These are phyloP conservation scores for Rana temporaria DNA, from an alignment of 2,113 vertebrate genomes.

Conservation along the genomic window DNA sequence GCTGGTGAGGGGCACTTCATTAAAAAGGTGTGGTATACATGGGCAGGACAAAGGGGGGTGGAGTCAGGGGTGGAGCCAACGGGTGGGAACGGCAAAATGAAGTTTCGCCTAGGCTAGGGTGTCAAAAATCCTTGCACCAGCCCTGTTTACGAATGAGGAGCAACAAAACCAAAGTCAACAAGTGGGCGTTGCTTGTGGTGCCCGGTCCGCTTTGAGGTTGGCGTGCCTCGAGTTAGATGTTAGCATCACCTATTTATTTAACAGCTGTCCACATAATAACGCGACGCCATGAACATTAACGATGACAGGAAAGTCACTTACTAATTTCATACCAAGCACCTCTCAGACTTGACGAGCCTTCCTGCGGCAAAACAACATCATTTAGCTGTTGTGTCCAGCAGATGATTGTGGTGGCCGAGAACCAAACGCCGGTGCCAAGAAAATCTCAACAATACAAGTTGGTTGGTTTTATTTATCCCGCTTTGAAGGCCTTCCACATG, in stretches of 20 bases:
- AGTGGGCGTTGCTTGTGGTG: too few species aligned
- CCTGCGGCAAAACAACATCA: not conserved
- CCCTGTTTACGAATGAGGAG: too few species aligned
- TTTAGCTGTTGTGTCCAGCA: constrained; percentile 22
- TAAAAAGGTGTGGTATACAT: too few species aligned
- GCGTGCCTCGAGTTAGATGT: too few species aligned
- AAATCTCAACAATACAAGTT: constrained; percentile 60
- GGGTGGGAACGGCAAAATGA: too few species aligned
- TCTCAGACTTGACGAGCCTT: constrained; percentile 6
- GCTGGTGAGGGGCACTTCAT: too few species aligned
- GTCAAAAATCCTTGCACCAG: too few species aligned
- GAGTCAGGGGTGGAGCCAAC: too few species aligned
- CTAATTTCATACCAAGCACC: not conserved
- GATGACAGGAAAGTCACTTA: not conserved
- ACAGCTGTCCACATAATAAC: not conserved
- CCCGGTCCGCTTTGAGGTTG: too few species aligned
- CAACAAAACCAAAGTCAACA: too few species aligned
- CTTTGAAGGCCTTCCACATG: constrained; percentile 55
- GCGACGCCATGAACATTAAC: not conserved
- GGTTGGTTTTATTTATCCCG: constrained; percentile 60
- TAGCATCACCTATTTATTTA: not conserved
- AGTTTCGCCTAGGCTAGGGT: too few species aligned
- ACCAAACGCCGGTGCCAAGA: constrained; percentile 57
- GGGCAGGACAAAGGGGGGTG: too few species aligned
- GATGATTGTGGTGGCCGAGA: constrained; percentile 41